Evolutionary conservation across 2,113 vertebrate genomes (phyloP).

Genomic region (Paracanthobrama guichenoti): DNA sequence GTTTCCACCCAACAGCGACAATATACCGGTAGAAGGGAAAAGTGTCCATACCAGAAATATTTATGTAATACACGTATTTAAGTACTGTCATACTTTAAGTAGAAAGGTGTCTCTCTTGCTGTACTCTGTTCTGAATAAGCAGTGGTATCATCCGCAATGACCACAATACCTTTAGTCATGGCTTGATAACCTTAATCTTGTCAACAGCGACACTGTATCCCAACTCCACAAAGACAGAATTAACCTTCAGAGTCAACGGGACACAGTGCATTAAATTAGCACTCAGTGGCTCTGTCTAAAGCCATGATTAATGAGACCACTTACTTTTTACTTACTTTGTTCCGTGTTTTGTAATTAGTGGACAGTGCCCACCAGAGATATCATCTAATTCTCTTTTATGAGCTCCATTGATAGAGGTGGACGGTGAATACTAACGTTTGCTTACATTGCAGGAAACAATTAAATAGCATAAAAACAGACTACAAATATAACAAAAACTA

Average conservation of each 20-base stretch:
- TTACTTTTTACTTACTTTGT: constrained; percentile 57
- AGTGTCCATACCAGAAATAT: neutral
- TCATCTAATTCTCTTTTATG: constrained; percentile 55
- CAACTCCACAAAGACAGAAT: constrained; percentile 47
- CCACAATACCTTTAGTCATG: constrained; percentile 33
- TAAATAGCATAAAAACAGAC: constrained; percentile 20
- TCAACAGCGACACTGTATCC: constrained; percentile 45
- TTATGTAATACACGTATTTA: neutral
- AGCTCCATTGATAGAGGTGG: constrained; percentile 43
- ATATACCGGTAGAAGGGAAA: too few species aligned
- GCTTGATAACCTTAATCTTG: constrained; percentile 45
- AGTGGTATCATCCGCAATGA: constrained; percentile 6
- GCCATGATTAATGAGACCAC: constrained; percentile 66
- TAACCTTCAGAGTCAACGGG: constrained; percentile 52
- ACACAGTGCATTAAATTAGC: constrained; percentile 56
- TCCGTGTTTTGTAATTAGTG: constrained; percentile 65
- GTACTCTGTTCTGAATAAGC: constrained; percentile 13
- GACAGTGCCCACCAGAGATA: constrained; percentile 60
- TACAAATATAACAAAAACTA: constrained; percentile 2
- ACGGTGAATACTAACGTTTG: constrained; percentile 18
- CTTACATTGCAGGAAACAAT: constrained; percentile 35
- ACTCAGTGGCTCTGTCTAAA: constrained; percentile 54
- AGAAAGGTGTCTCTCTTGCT: neutral
- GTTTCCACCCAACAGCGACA: too few species aligned
- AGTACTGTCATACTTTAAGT: neutral